A percentile compares a stretch with the other conserved stretches of the same genome.
Evolutionary conservation across 2,797 vertebrate genomes (phyloP).

Genomic region (Spondyliosoma cantharus): DNA sequence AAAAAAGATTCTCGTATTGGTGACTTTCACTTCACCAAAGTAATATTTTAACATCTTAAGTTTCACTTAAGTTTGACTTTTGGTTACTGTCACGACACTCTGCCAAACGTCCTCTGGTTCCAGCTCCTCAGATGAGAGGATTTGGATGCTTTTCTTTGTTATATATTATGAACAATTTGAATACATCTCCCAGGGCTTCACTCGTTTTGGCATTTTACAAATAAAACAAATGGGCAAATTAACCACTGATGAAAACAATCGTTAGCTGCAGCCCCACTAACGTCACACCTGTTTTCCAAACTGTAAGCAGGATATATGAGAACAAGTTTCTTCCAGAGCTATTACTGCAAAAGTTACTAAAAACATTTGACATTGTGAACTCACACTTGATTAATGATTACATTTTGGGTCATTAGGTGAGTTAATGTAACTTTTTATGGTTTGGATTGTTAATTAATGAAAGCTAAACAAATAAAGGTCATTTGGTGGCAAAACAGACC

Average conservation of each 20-base stretch:
- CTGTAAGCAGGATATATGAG: not conserved
- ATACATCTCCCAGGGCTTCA: not conserved
- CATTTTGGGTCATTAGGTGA: not conserved
- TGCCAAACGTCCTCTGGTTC: too few species aligned
- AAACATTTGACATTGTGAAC: not conserved
- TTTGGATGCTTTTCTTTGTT: too few species aligned
- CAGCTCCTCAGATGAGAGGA: too few species aligned
- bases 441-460: not conserved
- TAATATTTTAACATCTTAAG: too few species aligned
- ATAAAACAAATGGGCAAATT: not conserved
- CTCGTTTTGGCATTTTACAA: not conserved
- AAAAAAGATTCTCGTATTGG: too few species aligned
- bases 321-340: not conserved
- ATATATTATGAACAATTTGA: not conserved
- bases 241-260: not conserved
- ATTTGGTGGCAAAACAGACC: slow-evolving; percentile 1
- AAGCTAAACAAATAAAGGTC: not conserved
- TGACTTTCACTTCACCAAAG: too few species aligned
- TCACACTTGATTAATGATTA: slow-evolving; percentile 10
- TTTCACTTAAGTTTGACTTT: too few species aligned
- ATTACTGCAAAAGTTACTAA: not conserved
- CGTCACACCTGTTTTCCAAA: not conserved
- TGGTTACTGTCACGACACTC: too few species aligned
- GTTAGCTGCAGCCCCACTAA: not conserved
- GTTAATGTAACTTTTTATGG: not conserved